Evolutionary conservation across 2,797 vertebrate genomes (phyloP).

Genomic region (Streptopelia turtur): DNA sequence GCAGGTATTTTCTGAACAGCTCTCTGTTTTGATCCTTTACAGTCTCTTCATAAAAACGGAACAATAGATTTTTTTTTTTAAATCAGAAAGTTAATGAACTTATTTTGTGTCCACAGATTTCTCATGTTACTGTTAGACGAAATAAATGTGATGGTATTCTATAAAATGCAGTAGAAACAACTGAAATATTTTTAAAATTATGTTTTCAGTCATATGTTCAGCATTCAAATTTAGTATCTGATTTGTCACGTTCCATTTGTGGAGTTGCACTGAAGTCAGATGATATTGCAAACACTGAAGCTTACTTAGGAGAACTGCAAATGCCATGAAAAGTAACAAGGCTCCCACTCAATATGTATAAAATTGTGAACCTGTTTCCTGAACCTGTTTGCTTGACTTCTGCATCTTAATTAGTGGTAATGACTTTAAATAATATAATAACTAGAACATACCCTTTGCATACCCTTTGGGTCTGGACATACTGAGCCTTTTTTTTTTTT

Average conservation of each 20-base stretch:
- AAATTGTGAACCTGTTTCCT: background rate
- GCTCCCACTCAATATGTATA: background rate
- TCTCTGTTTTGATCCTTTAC: background rate
- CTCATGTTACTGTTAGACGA: background rate
- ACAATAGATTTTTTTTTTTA: background rate
- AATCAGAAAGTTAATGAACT: background rate
- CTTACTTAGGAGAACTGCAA: background rate
- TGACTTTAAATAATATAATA: background rate
- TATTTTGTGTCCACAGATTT: background rate
- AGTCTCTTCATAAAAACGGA: background rate
- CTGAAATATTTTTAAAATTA: background rate
- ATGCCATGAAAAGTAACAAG: background rate
- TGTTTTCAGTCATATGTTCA: background rate
- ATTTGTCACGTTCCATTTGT: background rate
- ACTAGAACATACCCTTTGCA: background rate
- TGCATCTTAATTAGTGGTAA: background rate
- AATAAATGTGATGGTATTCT: background rate
- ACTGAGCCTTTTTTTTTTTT: background rate
- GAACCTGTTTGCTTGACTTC: background rate
- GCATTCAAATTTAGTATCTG: background rate
- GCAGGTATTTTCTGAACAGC: background rate
- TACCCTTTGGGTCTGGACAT: background rate
- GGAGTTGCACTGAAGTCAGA: background rate
- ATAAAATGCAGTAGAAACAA: background rate
- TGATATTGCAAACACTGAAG: background rate